These are phyloP conservation scores for Rhyacophila brunnea DNA, from an alignment of 1,140 invertebrate genomes.

Conservation along the genomic window DNA sequence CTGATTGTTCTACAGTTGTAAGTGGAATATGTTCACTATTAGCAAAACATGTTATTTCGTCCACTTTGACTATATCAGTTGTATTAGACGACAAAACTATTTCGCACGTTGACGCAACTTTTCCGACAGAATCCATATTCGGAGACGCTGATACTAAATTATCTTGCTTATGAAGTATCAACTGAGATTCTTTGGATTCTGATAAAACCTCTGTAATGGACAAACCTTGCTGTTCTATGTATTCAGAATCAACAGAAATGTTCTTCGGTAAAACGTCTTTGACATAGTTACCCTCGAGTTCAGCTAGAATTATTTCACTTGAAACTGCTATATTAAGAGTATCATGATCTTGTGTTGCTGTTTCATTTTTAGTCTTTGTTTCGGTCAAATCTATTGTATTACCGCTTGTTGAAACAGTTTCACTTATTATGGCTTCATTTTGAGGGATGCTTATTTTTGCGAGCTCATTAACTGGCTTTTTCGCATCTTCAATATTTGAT, in stretches of 20 bases:
- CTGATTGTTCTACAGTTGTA: slow-evolving; percentile 39
- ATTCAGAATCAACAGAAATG: slow-evolving; percentile 11
- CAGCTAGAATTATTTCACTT: slow-evolving; percentile 23
- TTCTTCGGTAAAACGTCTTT: slow-evolving; percentile 8
- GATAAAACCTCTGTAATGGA: slow-evolving; percentile 32
- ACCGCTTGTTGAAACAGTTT: slow-evolving; percentile 16
- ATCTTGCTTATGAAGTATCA: slow-evolving; percentile 8
- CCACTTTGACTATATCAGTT: slow-evolving; percentile 11
- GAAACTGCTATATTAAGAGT: slow-evolving; percentile 38
- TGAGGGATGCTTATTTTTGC: slow-evolving; percentile 17
- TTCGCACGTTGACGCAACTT: slow-evolving; percentile 27
- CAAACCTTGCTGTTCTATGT: slow-evolving; percentile 24
- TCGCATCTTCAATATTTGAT: slow-evolving; percentile 36
- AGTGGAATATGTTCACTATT: slow-evolving; percentile 21
- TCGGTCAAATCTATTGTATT: slow-evolving; percentile 18
- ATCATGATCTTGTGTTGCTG: slow-evolving; percentile 42
- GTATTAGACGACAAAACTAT: slow-evolving; percentile 23
- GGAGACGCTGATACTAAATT: slow-evolving; percentile 14
- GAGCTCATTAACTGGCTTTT: slow-evolving; percentile 21
- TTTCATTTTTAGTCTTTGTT: slow-evolving; percentile 37
- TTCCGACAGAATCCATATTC: slow-evolving; percentile 19
- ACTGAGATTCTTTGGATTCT: slow-evolving; percentile 26
- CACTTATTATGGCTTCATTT: slow-evolving; percentile 24
- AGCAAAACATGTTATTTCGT: slow-evolving; percentile 10
- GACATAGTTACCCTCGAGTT: slow-evolving; percentile 20